Percentiles rank a stretch among this genome's conserved stretches.
phyloP scores from a whole-genome alignment of 2,113 vertebrate species.

The Chaenogobius annularis region DNA sequence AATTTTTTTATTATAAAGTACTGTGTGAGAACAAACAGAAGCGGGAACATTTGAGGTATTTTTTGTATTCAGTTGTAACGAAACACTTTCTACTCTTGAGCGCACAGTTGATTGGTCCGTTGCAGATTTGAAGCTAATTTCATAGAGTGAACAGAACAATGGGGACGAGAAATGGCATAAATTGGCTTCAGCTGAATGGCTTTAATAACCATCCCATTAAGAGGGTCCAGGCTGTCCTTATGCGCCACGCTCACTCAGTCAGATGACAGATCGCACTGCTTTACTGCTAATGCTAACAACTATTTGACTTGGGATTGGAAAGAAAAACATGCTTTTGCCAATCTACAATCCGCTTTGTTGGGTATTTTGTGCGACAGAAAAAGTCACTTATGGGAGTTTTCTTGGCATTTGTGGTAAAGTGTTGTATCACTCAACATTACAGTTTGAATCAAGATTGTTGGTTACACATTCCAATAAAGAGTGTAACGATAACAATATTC shows the following conservation, averaged over 20 bases:
- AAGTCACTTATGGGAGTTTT: not conserved
- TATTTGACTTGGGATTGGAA: conserved; percentile 53
- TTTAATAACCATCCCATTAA: conserved; percentile 72
- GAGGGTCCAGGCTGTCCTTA: conserved; percentile 45
- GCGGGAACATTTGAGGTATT: not conserved
- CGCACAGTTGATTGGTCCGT: conserved; percentile 55
- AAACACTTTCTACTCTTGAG: conserved; percentile 34
- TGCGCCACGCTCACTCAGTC: conserved; percentile 49
- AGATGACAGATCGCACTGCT: conserved; percentile 60
- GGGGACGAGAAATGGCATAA: conserved; percentile 64
- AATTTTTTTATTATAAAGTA: not conserved
- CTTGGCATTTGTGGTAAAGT: no score
- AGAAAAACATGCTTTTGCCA: conserved; percentile 20
- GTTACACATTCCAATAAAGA: no score
- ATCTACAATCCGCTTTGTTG: conserved; percentile 42
- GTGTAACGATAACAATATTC: no score
- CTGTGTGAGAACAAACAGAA: not conserved
- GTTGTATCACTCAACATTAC: no score
- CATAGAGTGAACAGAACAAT: conserved; percentile 66
- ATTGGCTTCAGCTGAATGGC: conserved; percentile 68
- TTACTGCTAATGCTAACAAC: conserved; percentile 53
- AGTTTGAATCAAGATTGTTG: no score
- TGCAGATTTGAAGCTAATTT: conserved; percentile 67
- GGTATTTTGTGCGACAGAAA: conserved; percentile 47
- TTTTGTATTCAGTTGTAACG: conserved; percentile 23